phyloP scores from a whole-genome alignment of 2,888 invertebrate genomes.

The Microctonus hyperodae region DNA sequence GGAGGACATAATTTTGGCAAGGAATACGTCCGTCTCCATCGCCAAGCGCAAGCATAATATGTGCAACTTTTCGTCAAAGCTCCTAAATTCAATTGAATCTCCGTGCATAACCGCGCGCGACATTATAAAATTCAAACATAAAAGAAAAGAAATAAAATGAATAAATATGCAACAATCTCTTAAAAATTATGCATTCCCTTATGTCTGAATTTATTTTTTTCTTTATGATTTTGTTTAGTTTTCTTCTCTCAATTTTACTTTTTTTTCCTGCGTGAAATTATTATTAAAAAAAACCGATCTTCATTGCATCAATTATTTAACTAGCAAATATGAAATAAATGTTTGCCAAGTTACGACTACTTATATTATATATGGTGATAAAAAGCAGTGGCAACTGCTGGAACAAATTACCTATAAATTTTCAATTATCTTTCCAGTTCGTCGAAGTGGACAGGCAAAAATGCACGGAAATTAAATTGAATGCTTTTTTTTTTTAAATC shows the following conservation, averaged over 20 bases:
- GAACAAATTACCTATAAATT: conserved; percentile 28
- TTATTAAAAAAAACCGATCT: background rate
- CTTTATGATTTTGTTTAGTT: background rate
- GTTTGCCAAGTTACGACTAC: conserved; percentile 5
- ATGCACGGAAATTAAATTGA: conserved; percentile 24
- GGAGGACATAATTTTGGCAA: conserved; percentile 10
- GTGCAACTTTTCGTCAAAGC: background rate
- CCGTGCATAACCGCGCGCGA: background rate
- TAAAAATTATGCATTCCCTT: no score
- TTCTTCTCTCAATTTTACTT: background rate
- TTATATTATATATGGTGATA: background rate
- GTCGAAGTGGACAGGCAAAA: conserved; percentile 9
- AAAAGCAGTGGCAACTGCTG: conserved; percentile 21
- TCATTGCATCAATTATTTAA: background rate
- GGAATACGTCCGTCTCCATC: background rate
- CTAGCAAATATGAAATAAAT: conserved; percentile 12
- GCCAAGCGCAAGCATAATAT: background rate
- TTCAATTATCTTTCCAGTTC: conserved; percentile 28
- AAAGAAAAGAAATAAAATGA: background rate
- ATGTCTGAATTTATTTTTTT: background rate
- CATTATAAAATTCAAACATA: background rate
- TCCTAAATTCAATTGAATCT: background rate
- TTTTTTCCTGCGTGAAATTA: background rate
- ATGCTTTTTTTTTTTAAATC: conserved; percentile 15
- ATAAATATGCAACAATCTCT: background rate